Conservation (phyloP, 2,797 vertebrate species). For the Heterohyrax brucei region DNA sequence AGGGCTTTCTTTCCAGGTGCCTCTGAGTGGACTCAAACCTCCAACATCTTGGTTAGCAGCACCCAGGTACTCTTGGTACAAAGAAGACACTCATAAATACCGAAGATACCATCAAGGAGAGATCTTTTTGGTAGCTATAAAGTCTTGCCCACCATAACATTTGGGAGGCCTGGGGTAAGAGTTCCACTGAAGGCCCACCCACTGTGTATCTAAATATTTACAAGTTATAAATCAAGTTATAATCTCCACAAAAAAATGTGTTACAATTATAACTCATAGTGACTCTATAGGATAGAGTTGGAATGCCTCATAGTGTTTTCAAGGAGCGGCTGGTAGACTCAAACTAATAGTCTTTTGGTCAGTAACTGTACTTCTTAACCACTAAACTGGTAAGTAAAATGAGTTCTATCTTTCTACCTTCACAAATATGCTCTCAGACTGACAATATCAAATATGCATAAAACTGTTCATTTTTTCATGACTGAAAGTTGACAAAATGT, state of each 20-base stretch:
- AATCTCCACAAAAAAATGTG: too few relatives aligned
- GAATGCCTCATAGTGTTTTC: too few relatives aligned
- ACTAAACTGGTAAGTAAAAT: not conserved
- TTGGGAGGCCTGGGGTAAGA: not conserved
- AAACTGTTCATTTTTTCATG: slow-evolving; percentile 51
- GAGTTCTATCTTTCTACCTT: not conserved
- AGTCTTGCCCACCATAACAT: not conserved
- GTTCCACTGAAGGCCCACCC: not conserved
- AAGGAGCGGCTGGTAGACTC: too few relatives aligned
- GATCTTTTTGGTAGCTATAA: not conserved
- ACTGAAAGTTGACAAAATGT: slow-evolving; percentile 58
- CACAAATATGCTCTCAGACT: not conserved
- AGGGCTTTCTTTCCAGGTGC: not conserved
- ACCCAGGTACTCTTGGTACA: not conserved
- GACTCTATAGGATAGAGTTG: too few relatives aligned
- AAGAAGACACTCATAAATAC: not conserved
- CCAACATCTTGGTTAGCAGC: too few relatives aligned
- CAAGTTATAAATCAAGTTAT: not conserved
- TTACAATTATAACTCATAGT: too few relatives aligned
- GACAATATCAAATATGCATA: not conserved
- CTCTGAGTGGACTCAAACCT: not conserved
- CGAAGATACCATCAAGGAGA: not conserved
- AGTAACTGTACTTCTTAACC: too few relatives aligned
- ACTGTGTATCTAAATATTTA: not conserved
- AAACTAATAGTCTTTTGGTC: too few relatives aligned